Evolutionary conservation across 2,113 vertebrate genomes (phyloP).

Genomic region (Serilophus lunatus): DNA sequence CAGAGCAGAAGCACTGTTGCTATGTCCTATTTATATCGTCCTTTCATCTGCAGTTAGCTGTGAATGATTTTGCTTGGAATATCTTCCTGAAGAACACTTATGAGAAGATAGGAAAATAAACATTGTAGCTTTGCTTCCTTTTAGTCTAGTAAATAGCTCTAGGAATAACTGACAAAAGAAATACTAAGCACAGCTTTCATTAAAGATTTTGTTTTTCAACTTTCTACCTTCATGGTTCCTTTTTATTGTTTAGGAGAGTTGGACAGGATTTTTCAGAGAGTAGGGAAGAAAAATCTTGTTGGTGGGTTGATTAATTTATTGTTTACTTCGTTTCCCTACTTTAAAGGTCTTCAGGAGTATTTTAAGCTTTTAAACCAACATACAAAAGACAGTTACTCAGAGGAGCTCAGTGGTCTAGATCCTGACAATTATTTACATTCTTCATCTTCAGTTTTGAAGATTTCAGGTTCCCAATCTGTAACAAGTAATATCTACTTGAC

Average conservation of each 20-base stretch:
- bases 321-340: not conserved
- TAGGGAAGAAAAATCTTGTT: not conserved
- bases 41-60: not conserved
- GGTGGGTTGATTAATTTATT: not conserved
- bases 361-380: not conserved
- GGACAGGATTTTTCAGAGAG: not conserved
- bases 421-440: not conserved
- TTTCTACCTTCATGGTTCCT: not conserved
- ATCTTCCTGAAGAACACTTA: conserved; percentile 11
- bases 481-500: not conserved
- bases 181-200: not conserved
- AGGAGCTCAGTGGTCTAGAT: not conserved
- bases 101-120: conserved; percentile 4
- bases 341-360: not conserved
- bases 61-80: conserved; percentile 7
- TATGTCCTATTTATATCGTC: not conserved
- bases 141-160: not conserved
- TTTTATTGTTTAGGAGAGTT: not conserved
- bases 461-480: not conserved
- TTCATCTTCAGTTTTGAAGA: not conserved
- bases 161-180: not conserved
- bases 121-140: not conserved
- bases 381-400: not conserved
- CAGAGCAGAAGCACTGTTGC: not conserved
- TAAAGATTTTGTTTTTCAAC: not conserved